phyloP scores from a whole-genome alignment of 2,113 vertebrate genomes.

The Oenanthe melanoleuca region DNA sequence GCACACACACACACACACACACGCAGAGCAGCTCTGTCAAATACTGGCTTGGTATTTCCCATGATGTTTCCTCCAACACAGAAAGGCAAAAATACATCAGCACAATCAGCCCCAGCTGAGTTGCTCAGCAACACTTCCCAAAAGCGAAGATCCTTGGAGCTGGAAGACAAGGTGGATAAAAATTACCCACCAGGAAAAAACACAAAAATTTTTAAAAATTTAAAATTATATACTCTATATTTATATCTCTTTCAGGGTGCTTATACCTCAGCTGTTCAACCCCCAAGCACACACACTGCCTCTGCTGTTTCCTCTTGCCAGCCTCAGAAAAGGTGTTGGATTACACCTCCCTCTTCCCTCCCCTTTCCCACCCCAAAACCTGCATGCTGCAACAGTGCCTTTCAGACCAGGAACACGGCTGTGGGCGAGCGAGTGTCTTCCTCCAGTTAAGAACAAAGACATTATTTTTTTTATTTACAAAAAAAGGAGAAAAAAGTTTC shows the following conservation, averaged over 20 bases:
- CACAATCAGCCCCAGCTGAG: background rate
- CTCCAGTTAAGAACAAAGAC: constrained; percentile 79
- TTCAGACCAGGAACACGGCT: constrained; percentile 62
- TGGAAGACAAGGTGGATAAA: constrained; percentile 47
- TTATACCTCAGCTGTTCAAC: background rate
- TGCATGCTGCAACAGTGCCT: constrained; percentile 17
- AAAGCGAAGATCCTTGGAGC: constrained; percentile 55
- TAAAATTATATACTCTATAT: constrained; percentile 8
- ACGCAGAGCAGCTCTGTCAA: background rate
- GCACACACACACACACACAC: background rate
- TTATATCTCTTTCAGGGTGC: constrained; percentile 19
- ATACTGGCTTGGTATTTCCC: constrained; percentile 52
- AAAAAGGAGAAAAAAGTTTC: constrained; percentile 71
- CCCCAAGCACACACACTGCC: background rate
- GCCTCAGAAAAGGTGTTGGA: background rate
- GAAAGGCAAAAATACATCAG: constrained; percentile 26
- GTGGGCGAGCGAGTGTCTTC: constrained; percentile 59
- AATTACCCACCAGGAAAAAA: constrained; percentile 30
- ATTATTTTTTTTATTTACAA: constrained; percentile 75
- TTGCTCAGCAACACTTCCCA: constrained; percentile 42
- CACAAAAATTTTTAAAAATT: background rate
- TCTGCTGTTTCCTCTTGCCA: constrained; percentile 2
- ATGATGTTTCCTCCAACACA: constrained; percentile 14
- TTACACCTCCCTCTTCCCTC: background rate
- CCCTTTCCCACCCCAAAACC: background rate